These are phyloP conservation scores for Synergus laeviventris DNA, from an alignment of 2,888 invertebrate species.

Conservation along the genomic window DNA sequence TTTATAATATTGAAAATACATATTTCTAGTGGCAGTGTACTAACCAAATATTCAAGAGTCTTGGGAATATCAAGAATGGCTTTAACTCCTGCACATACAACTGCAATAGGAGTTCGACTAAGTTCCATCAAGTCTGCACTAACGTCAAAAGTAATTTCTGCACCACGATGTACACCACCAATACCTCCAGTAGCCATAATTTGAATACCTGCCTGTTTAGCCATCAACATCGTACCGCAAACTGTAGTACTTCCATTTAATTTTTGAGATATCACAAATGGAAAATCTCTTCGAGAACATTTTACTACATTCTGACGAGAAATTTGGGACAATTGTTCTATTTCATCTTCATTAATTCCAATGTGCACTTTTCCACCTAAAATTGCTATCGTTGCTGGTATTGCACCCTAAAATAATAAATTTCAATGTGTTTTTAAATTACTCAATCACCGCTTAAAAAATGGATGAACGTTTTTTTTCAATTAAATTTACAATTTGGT, in stretches of 20 bases:
- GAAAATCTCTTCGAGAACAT: conserved; percentile 91
- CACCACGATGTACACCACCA: conserved; percentile 96
- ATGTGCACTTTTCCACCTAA: conserved; percentile 89
- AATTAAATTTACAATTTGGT: neutral
- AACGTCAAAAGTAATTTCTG: conserved; percentile 91
- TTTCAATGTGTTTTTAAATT: no score
- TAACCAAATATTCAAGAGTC: conserved; percentile 94
- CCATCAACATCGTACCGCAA: conserved; percentile 93
- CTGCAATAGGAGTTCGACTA: conserved; percentile 90
- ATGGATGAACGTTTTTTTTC: neutral
- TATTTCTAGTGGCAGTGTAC: conserved; percentile 48
- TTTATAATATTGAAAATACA: neutral
- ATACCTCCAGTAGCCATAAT: conserved; percentile 96
- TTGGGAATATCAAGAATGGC: conserved; percentile 96
- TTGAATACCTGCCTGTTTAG: conserved; percentile 88
- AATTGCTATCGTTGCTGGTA: conserved; percentile 95
- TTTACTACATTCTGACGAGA: conserved; percentile 81
- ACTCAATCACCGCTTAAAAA: no score
- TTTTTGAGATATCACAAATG: conserved; percentile 83
- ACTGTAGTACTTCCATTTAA: conserved; percentile 96
- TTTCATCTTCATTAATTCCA: conserved; percentile 82
- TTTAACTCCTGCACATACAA: conserved; percentile 97
- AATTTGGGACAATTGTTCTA: conserved; percentile 81
- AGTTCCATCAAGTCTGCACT: conserved; percentile 96
- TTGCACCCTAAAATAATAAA: conserved; percentile 80